Conservation (phyloP, 2,113 vertebrate species). For the Pelusios castaneus region DNA sequence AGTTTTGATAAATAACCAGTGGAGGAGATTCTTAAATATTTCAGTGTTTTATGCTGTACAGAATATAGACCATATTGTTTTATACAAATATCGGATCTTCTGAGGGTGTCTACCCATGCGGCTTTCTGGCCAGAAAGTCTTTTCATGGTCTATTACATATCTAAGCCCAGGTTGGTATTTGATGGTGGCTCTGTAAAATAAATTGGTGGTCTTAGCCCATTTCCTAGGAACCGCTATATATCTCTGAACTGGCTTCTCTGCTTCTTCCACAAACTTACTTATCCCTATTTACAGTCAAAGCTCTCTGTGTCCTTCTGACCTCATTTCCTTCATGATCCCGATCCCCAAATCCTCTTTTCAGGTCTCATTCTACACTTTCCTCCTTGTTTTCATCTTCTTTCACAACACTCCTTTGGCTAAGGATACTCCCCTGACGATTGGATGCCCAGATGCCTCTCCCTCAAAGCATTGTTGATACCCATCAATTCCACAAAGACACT, state of each 20-base stretch:
- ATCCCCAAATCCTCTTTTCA: background rate
- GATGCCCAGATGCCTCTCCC: background rate
- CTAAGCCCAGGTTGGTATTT: background rate
- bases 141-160: background rate
- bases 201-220: background rate
- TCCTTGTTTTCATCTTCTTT: background rate
- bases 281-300: background rate
- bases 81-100: conserved; percentile 41
- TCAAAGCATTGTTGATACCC: background rate
- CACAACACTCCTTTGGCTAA: fast-evolving
- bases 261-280: background rate
- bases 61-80: conserved; percentile 35
- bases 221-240: background rate
- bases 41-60: conserved; percentile 50
- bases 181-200: background rate
- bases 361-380: background rate
- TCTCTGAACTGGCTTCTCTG: background rate
- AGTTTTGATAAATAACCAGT: conserved; percentile 67
- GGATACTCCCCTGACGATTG: background rate
- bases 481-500: background rate
- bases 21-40: conserved; percentile 59
- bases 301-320: background rate
- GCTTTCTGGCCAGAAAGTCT: background rate
- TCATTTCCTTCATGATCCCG: background rate
- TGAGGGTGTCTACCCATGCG: background rate